Evolutionary conservation across 1,140 invertebrate species (phyloP).

Genomic region (Diorhabda elongata): DNA sequence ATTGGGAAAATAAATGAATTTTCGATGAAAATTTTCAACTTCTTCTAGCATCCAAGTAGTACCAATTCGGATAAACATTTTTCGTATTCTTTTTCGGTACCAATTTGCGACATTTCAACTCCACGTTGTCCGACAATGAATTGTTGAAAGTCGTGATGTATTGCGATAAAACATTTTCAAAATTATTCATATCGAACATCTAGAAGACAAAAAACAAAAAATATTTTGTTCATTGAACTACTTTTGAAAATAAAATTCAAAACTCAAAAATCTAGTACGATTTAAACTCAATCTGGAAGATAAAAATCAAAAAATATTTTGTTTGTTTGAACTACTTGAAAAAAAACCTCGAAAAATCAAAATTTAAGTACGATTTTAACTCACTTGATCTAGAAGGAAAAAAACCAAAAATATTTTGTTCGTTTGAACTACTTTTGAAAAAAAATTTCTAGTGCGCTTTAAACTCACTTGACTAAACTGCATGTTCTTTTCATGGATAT

Average conservation of each 20-base stretch:
- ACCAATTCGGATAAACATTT: neutral
- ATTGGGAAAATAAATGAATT: too few species aligned
- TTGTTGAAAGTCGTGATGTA: neutral
- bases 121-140: neutral
- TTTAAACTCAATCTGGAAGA: too few species aligned
- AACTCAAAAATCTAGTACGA: too few species aligned
- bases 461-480: neutral
- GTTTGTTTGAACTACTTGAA: too few species aligned
- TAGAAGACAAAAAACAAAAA: neutral
- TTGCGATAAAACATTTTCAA: neutral
- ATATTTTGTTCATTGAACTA: too few species aligned
- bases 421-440: too few species aligned
- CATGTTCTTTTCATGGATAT: neutral
- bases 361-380: too few species aligned
- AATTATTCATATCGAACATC: slow-evolving; percentile 1
- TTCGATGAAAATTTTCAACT: neutral
- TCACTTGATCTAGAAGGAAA: too few species aligned
- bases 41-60: neutral
- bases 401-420: too few species aligned
- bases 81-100: neutral
- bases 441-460: neutral
- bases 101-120: neutral
- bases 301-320: too few species aligned
- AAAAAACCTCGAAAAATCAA: too few species aligned
- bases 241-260: too few species aligned